Conservation (phyloP, 2,888 invertebrate genomes). For the Pachymerium ferrugineum region DNA sequence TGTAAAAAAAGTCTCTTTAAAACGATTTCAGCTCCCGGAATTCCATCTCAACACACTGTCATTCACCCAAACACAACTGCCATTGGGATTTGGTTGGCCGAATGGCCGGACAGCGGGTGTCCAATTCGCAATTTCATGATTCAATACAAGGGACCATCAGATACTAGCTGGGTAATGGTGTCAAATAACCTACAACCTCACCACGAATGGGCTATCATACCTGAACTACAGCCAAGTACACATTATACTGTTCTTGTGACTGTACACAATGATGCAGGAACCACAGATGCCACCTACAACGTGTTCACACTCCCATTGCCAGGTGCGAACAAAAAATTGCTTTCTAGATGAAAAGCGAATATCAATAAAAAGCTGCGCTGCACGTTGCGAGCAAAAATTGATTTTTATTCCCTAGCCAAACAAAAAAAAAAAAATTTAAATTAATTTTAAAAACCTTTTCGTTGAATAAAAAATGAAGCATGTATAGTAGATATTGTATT, state of each 20-base stretch:
- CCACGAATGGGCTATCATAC: slow-evolving; percentile 25
- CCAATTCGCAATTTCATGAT: slow-evolving; percentile 31
- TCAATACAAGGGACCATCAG: slow-evolving; percentile 20
- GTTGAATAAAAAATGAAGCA: no score
- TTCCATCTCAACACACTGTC: slow-evolving; percentile 5
- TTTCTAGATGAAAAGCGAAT: no score
- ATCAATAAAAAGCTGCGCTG: no score
- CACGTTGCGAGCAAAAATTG: no score
- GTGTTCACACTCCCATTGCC: slow-evolving; percentile 20
- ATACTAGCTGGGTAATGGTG: slow-evolving; percentile 26
- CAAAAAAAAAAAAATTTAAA: no score
- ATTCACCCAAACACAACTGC: slow-evolving; percentile 27
- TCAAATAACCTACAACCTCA: slow-evolving; percentile 31
- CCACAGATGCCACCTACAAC: slow-evolving; percentile 21
- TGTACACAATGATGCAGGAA: slow-evolving; percentile 30
- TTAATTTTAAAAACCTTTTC: no score
- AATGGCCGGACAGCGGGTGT: slow-evolving; percentile 31
- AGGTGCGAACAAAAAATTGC: neutral
- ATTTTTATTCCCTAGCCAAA: no score
- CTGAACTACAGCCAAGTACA: slow-evolving; percentile 16
- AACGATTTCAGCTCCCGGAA: slow-evolving; percentile 27
- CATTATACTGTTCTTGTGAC: slow-evolving; percentile 20
- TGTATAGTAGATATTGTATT: no score
- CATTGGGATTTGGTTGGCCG: neutral
- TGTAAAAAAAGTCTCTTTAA: slow-evolving; percentile 7